Evolutionary conservation across 1,140 invertebrate species (phyloP), one percentile per base, ranked within the genome.

Genomic region (Cydia strobilella): DNA sequence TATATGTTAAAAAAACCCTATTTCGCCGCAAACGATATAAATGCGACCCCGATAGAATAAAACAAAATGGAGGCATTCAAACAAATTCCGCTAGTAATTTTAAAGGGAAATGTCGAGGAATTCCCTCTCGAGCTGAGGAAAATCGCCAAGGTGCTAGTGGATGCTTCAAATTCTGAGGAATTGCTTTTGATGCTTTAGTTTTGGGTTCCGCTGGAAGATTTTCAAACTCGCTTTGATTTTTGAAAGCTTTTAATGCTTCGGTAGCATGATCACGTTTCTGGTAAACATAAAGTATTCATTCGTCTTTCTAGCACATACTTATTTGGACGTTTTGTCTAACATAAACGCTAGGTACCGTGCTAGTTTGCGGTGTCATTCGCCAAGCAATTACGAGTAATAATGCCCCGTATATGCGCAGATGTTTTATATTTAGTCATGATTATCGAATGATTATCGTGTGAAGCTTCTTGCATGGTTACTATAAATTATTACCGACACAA

Each of bases 141-240:
- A 69, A 69, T 35, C 65, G 65, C 65, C 31, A 69, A 69, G 65
- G 65, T 69, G 65, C 65, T 69, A 69, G 65, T 69, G 15, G 65
- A 69, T 69, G 65, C 65, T 69, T 69, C 65, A 69, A 69, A 35
- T 69, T 15, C 65, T 69, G 65, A 69, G 65, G 65, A 69, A 69
- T 69, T 69, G 65, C 65, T 69, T 66, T 69, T 35, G 65, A 69
- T 69, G 65, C 65, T 69, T 69, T 69, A 69, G 65, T 69, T 69
- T 35, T 18, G 65, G 65, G 65, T 69, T 69, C 15, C 65, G 65
- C 10, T 9, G n/a, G 27, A 20, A 18, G 1, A 15, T 20, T 69
- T 42, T 0, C 63, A n/a, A 66, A 27, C 12, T 45, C 42, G 3
- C 42, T 45, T 45, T 12, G 42, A 45, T 45, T 45, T 45, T 45